phyloP scores from a whole-genome alignment of 92 coral and sea anemone species.

The Phenganax marumi region DNA sequence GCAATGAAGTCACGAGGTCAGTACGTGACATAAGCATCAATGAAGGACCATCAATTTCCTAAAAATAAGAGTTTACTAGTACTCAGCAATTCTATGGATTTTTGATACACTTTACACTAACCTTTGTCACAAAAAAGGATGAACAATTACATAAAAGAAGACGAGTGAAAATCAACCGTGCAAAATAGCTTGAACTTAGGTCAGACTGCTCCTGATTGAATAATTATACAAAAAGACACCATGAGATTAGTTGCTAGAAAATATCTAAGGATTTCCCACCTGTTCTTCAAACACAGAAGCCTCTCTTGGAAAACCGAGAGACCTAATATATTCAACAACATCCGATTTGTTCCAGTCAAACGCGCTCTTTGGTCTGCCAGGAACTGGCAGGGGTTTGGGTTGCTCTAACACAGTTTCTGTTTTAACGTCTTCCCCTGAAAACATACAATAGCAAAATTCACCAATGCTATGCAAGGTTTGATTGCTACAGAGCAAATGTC shows the following conservation, averaged over 20 bases:
- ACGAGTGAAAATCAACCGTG: neutral
- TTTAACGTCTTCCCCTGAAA: slow-evolving; percentile 24
- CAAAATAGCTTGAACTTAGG: neutral
- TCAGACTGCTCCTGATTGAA: neutral
- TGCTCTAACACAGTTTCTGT: neutral
- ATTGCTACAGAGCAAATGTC: neutral
- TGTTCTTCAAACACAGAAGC: slow-evolving; percentile 90
- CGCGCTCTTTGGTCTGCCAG: slow-evolving; percentile 69
- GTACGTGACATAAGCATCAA: slow-evolving; percentile 93
- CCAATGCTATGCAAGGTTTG: neutral
- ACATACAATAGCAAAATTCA: neutral
- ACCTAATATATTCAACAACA: slow-evolving; percentile 83
- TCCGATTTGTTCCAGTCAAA: slow-evolving; percentile 87
- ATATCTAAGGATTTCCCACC: slow-evolving; percentile 43
- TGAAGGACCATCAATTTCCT: slow-evolving; percentile 98
- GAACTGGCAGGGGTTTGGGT: slow-evolving; percentile 6
- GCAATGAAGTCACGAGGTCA: slow-evolving; percentile 89
- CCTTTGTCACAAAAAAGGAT: neutral
- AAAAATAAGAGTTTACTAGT: slow-evolving; percentile 2
- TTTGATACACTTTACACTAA: too few species aligned
- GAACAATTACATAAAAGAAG: neutral
- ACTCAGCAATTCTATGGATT: neutral
- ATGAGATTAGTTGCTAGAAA: neutral
- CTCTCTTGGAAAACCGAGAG: slow-evolving; percentile 87
- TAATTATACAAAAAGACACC: neutral